Evolutionary conservation across 2,797 vertebrate species (phyloP).

Genomic region (Brachyrhaphis roseni): DNA sequence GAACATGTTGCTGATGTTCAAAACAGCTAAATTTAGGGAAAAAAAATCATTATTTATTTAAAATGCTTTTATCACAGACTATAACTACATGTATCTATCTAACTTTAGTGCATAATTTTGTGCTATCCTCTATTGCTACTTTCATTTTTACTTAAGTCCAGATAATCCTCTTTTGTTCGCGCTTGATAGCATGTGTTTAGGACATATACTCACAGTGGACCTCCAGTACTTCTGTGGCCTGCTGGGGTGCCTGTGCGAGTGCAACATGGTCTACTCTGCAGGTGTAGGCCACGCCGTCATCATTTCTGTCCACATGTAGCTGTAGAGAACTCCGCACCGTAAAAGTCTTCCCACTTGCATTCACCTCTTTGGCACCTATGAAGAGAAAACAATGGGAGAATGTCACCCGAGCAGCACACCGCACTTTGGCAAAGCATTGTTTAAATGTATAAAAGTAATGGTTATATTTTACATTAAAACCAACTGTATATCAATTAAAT

Average conservation of each 20-base stretch:
- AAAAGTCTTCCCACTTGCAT: conserved; percentile 94
- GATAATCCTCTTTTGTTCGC: conserved; percentile 8
- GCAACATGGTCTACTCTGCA: conserved; percentile 97
- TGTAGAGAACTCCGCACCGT: conserved; percentile 94
- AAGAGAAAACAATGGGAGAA: conserved; percentile 57
- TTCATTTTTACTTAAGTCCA: background rate
- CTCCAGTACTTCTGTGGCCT: conserved; percentile 94
- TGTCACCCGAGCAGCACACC: conserved; percentile 52
- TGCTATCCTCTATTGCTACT: background rate
- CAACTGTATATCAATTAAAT: background rate
- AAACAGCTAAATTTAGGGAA: background rate
- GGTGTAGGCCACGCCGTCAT: conserved; percentile 93
- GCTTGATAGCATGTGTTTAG: conserved; percentile 10
- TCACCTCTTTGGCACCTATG: conserved; percentile 92
- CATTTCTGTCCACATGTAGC: conserved; percentile 91
- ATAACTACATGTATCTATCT: background rate
- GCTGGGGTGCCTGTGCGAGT: conserved; percentile 88
- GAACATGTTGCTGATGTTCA: background rate
- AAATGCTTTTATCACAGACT: background rate
- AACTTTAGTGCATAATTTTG: background rate
- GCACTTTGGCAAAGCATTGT: conserved; percentile 16
- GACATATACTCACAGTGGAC: conserved; percentile 94
- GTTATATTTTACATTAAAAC: background rate
- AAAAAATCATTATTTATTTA: background rate
- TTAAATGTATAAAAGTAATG: conserved; percentile 10